Evolutionary conservation across 2,113 vertebrate genomes (phyloP).

Genomic region (Zosterops pallidus): DNA sequence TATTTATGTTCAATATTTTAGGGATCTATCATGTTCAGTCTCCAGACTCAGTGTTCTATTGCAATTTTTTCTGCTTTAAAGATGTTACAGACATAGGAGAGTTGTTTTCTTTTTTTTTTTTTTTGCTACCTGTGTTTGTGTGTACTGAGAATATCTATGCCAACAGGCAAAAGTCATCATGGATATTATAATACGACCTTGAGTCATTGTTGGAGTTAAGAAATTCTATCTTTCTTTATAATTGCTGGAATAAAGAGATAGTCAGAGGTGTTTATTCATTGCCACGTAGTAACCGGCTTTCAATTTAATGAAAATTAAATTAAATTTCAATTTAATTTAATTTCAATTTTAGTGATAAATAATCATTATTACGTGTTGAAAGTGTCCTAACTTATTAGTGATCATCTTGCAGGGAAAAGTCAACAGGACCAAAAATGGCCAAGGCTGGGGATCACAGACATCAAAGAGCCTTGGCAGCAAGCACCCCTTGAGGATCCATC

Average conservation of each 20-base stretch:
- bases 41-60: neutral
- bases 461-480: neutral
- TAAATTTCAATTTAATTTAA: too few species aligned
- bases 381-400: neutral
- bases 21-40: neutral
- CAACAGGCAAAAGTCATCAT: neutral
- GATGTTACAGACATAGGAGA: rapidly evolving
- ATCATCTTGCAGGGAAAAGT: neutral
- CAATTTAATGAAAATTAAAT: too few species aligned
- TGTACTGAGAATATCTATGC: neutral
- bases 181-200: neutral
- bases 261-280: neutral
- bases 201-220: neutral
- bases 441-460: neutral
- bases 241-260: neutral
- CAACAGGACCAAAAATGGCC: neutral
- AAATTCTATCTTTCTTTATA: neutral
- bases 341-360: too few species aligned
- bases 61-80: neutral
- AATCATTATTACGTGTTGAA: neutral
- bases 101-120: neutral
- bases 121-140: neutral
- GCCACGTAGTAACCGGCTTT: neutral
- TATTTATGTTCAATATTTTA: neutral
- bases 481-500: neutral